phyloP scores from a whole-genome alignment of 2,113 vertebrate species.

The Callipepla californica region DNA sequence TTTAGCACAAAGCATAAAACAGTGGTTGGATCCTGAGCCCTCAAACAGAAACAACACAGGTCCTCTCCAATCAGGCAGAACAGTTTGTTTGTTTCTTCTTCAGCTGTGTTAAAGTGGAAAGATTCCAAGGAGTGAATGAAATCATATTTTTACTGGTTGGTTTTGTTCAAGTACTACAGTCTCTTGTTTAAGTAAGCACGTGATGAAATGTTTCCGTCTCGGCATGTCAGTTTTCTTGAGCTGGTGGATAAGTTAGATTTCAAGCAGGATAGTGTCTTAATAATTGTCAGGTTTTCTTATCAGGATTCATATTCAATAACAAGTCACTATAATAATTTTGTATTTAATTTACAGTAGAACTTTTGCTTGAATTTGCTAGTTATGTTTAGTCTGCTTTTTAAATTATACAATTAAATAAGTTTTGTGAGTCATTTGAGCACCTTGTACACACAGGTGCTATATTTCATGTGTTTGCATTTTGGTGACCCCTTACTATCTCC shows the following conservation, averaged over 20 bases:
- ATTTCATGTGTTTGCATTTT: conserved; percentile 37
- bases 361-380: conserved; percentile 13
- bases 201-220: conserved; percentile 20
- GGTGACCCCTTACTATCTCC: neutral
- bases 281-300: neutral
- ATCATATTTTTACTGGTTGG: conserved; percentile 34
- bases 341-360: conserved; percentile 3
- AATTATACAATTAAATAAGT: neutral
- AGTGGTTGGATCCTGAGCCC: conserved; percentile 6
- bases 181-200: conserved; percentile 36
- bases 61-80: conserved; percentile 2
- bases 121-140: conserved; percentile 28
- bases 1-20: neutral
- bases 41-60: neutral
- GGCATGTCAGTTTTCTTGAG: conserved; percentile 11
- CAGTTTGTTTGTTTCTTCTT: conserved; percentile 59
- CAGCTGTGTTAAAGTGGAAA: conserved; percentile 54
- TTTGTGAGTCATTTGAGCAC: neutral
- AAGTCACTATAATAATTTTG: neutral
- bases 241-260: conserved; percentile 45
- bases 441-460: neutral
- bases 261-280: neutral
- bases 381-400: conserved; percentile 37
- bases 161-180: conserved; percentile 16
- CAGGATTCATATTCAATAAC: neutral